A percentile compares a stretch with the other conserved stretches of the same genome.
Conservation (phyloP, 2,113 vertebrate species). For the Rousettus leschenaultii region DNA sequence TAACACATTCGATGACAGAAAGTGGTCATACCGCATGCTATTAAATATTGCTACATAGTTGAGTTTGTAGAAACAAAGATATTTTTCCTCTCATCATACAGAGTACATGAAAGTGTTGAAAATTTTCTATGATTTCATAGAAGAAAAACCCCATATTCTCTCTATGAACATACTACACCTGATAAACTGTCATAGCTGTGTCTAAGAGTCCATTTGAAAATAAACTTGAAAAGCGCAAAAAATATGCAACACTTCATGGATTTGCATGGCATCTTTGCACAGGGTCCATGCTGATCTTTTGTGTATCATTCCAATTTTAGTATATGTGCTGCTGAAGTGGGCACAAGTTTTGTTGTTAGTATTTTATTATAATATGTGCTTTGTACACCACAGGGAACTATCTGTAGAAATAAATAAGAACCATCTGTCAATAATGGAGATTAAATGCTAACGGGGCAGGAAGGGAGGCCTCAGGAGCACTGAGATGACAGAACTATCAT, state of each 20-base stretch:
- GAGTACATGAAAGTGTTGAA: neutral
- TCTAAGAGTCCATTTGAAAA: neutral
- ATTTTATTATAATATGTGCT: neutral
- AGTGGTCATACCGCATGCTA: neutral
- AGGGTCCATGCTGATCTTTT: too few species aligned
- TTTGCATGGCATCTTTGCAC: too few species aligned
- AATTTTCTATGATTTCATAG: neutral
- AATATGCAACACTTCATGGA: too few species aligned
- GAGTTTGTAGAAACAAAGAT: conserved; percentile 7
- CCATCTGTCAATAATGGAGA: neutral
- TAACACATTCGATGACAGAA: neutral
- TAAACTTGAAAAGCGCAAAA: conserved; percentile 29
- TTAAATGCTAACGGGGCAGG: neutral
- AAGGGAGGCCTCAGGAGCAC: neutral
- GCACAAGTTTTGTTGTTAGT: neutral
- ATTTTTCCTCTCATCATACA: neutral
- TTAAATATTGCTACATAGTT: neutral
- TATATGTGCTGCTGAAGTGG: too few species aligned
- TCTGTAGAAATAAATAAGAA: neutral
- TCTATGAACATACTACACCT: neutral
- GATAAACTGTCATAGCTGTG: neutral
- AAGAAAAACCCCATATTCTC: neutral
- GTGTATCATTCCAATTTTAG: too few species aligned
- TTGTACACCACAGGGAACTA: neutral
- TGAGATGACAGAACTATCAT: neutral